Percentiles rank a stretch among this genome's conserved stretches.
Evolutionary conservation across 2,888 invertebrate genomes (phyloP).

Genomic region (Atrina japonica): DNA sequence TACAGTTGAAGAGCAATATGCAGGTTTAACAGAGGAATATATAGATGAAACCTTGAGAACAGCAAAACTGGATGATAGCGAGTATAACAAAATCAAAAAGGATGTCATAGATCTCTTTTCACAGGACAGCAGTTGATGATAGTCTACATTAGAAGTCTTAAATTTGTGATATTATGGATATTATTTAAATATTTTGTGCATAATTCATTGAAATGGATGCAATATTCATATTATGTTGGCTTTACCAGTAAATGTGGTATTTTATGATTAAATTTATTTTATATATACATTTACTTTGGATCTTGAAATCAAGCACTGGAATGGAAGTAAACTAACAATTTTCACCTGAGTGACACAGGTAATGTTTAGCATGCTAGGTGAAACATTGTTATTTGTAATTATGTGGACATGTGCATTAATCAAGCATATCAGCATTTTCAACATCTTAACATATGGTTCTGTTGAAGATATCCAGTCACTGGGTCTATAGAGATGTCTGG

Average conservation of each 20-base stretch:
- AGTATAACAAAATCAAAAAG: constrained; percentile 60
- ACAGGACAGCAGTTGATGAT: constrained; percentile 38
- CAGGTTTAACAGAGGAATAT: constrained; percentile 61
- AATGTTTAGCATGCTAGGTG: no score
- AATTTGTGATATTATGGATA: neutral
- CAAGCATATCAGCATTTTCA: no score
- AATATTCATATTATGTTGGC: neutral
- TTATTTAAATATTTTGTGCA: neutral
- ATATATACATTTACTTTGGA: neutral
- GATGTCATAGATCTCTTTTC: constrained; percentile 54
- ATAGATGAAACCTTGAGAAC: constrained; percentile 62
- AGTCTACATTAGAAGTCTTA: neutral
- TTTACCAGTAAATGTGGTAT: no score
- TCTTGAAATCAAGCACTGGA: no score
- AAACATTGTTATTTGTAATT: no score
- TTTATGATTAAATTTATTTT: constrained; percentile 1
- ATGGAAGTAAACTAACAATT: no score
- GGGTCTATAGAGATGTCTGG: no score
- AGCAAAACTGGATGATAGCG: constrained; percentile 51
- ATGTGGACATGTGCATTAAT: no score
- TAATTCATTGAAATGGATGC: neutral
- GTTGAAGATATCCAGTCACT: no score
- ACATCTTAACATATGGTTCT: no score
- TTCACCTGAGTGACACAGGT: no score
- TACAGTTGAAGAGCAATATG: constrained; percentile 63